Conservation (phyloP, 2,797 vertebrate genomes). For the Characodon lateralis region DNA sequence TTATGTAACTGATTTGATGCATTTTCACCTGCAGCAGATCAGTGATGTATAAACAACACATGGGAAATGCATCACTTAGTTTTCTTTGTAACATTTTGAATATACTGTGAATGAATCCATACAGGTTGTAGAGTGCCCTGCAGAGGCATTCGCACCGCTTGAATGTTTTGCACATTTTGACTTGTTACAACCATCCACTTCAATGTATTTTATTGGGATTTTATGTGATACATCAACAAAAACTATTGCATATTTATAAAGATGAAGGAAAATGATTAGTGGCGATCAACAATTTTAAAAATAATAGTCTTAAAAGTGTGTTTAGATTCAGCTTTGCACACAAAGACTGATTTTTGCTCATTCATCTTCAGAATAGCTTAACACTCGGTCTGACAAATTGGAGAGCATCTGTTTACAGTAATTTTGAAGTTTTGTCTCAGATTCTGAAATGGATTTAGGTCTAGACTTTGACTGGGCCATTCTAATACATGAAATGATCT, state of each 20-base stretch:
- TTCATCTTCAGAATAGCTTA: neutral
- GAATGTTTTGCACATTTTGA: neutral
- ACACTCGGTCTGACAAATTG: neutral
- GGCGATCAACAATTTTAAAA: neutral
- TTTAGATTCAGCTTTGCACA: conserved; percentile 1
- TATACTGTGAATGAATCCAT: conserved; percentile 18
- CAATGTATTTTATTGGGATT: neutral
- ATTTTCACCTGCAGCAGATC: conserved; percentile 25
- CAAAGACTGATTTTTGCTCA: neutral
- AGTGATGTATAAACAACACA: conserved; percentile 20
- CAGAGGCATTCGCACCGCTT: neutral
- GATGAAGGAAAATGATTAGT: neutral
- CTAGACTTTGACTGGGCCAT: neutral
- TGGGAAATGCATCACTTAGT: neutral
- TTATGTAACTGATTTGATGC: conserved; percentile 45
- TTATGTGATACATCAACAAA: neutral
- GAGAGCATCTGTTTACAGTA: neutral
- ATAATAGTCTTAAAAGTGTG: neutral
- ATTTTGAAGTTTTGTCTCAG: neutral
- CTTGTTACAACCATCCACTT: neutral
- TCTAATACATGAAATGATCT: neutral
- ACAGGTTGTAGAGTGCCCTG: neutral
- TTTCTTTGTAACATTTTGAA: conserved; percentile 18
- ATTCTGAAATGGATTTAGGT: neutral
- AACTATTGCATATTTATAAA: neutral